These are phyloP conservation scores for Lycaon pictus DNA, from an alignment of 2,113 vertebrate species.

Conservation along the genomic window DNA sequence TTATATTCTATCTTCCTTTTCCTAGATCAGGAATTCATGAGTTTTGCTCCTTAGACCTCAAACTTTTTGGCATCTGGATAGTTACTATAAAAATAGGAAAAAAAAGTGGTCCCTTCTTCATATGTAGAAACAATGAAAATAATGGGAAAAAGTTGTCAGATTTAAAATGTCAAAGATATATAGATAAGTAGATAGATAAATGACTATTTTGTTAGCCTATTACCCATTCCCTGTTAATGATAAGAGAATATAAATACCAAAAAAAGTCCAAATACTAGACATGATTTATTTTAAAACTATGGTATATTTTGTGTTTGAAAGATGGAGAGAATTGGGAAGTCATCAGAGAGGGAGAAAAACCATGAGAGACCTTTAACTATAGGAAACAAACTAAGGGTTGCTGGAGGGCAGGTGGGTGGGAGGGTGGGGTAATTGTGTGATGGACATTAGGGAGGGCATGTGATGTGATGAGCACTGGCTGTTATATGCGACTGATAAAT, in stretches of 20 bases:
- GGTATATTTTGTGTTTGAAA: background rate
- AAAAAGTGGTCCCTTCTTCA: background rate
- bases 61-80: background rate
- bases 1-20: slow-evolving; percentile 14
- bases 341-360: too few relatives aligned
- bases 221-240: background rate
- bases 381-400: too few relatives aligned
- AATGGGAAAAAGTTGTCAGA: background rate
- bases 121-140: background rate
- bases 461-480: too few relatives aligned
- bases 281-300: background rate
- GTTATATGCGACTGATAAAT: too few relatives aligned
- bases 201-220: background rate
- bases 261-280: background rate
- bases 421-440: too few relatives aligned
- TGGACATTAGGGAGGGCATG: too few relatives aligned
- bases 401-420: too few relatives aligned
- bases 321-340: background rate
- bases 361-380: too few relatives aligned
- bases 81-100: background rate
- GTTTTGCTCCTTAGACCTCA: background rate
- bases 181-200: background rate
- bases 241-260: background rate
- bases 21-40: slow-evolving; percentile 32
- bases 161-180: background rate